Conservation (phyloP, 2,888 invertebrate genomes). For the Phalera bucephala region DNA sequence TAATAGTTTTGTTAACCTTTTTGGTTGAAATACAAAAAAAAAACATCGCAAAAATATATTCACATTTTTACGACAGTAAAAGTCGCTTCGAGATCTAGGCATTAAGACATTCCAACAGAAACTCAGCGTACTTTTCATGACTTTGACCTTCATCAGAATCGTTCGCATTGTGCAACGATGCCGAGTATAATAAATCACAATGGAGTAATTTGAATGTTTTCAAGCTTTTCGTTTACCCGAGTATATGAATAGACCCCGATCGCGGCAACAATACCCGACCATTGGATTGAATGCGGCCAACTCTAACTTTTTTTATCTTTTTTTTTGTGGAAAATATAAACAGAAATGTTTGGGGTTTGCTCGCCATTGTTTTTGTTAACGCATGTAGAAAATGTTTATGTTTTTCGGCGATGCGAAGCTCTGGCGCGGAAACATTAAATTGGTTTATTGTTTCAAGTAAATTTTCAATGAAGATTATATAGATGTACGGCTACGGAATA, state of each 20-base stretch:
- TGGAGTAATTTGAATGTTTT: slow-evolving; percentile 75
- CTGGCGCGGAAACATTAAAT: slow-evolving; percentile 34
- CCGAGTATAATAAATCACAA: slow-evolving; percentile 69
- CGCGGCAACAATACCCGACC: slow-evolving; percentile 60
- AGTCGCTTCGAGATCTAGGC: neutral
- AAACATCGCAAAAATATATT: too few species aligned
- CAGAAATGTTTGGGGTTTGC: slow-evolving; percentile 64
- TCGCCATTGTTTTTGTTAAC: slow-evolving; percentile 62
- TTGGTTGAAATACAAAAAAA: too few species aligned
- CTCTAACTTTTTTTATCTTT: slow-evolving; percentile 50
- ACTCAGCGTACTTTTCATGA: slow-evolving; percentile 21
- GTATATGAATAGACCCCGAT: slow-evolving; percentile 64
- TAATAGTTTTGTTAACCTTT: too few species aligned
- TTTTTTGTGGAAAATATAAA: slow-evolving; percentile 62
- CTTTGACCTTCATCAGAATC: slow-evolving; percentile 50
- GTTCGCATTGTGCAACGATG: slow-evolving; percentile 48
- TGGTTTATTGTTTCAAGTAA: slow-evolving; percentile 21
- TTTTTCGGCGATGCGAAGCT: slow-evolving; percentile 25
- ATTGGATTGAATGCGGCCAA: slow-evolving; percentile 53
- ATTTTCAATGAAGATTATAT: slow-evolving; percentile 19
- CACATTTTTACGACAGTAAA: too few species aligned
- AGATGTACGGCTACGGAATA: too few species aligned
- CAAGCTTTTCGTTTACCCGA: slow-evolving; percentile 56
- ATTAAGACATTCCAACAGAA: slow-evolving; percentile 1
- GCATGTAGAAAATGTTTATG: slow-evolving; percentile 52